A percentile compares a stretch with the other conserved stretches of the same genome.
Evolutionary conservation across 2,113 vertebrate species (phyloP).

Genomic region (Mormyrus iriodes): DNA sequence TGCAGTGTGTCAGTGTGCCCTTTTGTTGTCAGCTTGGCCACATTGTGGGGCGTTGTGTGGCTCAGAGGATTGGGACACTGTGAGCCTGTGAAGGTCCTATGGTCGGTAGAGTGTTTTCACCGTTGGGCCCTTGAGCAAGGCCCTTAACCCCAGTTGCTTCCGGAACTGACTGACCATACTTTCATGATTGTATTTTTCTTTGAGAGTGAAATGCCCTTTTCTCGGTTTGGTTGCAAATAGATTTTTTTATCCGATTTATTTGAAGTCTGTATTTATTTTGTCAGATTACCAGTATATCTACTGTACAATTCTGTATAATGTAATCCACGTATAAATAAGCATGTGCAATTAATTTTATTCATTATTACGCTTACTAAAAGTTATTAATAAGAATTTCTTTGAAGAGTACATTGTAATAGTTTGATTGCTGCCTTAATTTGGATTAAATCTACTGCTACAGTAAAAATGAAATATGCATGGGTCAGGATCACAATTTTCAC

Average conservation of each 20-base stretch:
- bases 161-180: neutral
- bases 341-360: neutral
- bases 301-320: neutral
- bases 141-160: neutral
- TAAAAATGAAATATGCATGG: neutral
- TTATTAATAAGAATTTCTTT: neutral
- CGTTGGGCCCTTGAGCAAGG: neutral
- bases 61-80: neutral
- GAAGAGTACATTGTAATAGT: neutral
- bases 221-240: neutral
- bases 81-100: neutral
- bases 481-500: neutral
- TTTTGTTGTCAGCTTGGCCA: neutral
- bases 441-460: neutral
- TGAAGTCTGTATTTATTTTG: neutral
- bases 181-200: neutral
- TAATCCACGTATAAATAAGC: neutral
- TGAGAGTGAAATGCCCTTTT: neutral
- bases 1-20: neutral
- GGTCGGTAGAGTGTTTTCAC: neutral
- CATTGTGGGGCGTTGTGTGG: neutral
- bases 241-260: neutral
- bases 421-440: neutral
- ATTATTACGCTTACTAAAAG: neutral
- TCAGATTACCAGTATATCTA: neutral